These are phyloP conservation scores for Palloptera scutellata DNA, from an alignment of 2,888 invertebrate genomes.

Conservation along the genomic window DNA sequence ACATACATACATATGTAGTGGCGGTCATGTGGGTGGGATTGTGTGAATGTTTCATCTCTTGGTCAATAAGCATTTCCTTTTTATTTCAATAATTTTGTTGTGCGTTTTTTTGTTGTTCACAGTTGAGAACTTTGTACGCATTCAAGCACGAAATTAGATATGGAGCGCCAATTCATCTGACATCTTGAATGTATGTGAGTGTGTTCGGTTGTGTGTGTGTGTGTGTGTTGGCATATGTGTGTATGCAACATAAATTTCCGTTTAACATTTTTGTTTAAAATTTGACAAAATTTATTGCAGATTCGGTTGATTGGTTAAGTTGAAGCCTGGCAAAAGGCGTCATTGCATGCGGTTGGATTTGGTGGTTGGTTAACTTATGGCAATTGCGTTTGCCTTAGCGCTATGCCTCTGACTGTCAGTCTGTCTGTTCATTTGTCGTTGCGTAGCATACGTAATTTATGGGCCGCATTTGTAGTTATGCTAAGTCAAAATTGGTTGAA, in stretches of 20 bases:
- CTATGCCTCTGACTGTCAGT: background rate
- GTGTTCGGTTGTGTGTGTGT: constrained; percentile 13
- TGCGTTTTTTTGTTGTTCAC: background rate
- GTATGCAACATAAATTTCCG: constrained; percentile 31
- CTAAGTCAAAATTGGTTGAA: constrained; percentile 20
- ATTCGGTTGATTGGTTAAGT: constrained; percentile 45
- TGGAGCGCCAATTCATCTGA: constrained; percentile 42
- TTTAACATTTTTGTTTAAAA: constrained; percentile 36
- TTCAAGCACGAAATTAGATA: constrained; percentile 45
- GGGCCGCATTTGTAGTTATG: constrained; percentile 8
- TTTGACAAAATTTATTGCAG: constrained; percentile 45
- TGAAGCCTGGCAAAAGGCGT: constrained; percentile 36
- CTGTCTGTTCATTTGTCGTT: constrained; percentile 9
- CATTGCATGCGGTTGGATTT: constrained; percentile 43
- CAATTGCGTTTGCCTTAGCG: constrained; percentile 25
- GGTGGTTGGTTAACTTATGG: constrained; percentile 41
- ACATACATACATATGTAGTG: constrained; percentile 13
- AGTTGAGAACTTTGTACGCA: background rate
- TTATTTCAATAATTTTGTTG: background rate
- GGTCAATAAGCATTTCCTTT: background rate
- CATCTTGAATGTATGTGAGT: constrained; percentile 31
- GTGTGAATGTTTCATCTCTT: too few species aligned
- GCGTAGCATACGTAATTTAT: constrained; percentile 13
- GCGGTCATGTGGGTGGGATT: background rate
- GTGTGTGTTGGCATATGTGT: constrained; percentile 20